Base-by-base conservation (phyloP, 2,888 invertebrate genomes). In the Amphiduros pacificus region DNA sequence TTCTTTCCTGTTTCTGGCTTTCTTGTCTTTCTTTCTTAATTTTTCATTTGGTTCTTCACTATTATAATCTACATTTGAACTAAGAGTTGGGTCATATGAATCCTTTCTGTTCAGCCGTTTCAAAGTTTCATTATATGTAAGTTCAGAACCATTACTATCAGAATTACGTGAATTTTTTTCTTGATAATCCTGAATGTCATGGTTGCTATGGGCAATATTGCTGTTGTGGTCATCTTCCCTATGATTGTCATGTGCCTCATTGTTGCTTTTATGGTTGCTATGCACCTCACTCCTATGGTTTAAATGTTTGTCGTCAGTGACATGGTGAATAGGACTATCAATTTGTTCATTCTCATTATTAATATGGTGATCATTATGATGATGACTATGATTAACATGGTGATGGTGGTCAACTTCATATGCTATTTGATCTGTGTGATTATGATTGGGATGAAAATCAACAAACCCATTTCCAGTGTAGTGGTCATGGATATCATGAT, bases 401-500 rank as follows among this genome's bases (percentile, higher is more conserved):
- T n/a, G 20, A 28, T 49, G 49, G 9, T 57, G n/a, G 9, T 20
- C 28, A 49, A 28, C 51, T n/a, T 9, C 49, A 51, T 26, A n/a
- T n/a, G n/a, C n/a, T n/a, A n/a, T n/a, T n/a, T n/a, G n/a, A n/a
- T n/a, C n/a, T n/a, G n/a, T 58, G 50, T 58, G 58, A 17, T 50
- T 58, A 26, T 58, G 58, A 31, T 32, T 27, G 29, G 29, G 26
- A 36, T 58, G 58, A 31, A 58, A 58, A 14, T 20, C 31, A 4
- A 58, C 50, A 20, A 58, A 58, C 2, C 49, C 32, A 27, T 29
- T 29, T 20, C 50, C 48, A 2, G 9, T 50, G 26, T 51, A 32
- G 50, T 58, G 58, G 17, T 31, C 58, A 11, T 24, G 4, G 14
- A 58, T 28, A 32, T 51, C 58, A 27, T 58, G 58, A 36, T 58